Evolutionary conservation across 2,113 vertebrate species (phyloP).

Genomic region (Ochotona princeps): DNA sequence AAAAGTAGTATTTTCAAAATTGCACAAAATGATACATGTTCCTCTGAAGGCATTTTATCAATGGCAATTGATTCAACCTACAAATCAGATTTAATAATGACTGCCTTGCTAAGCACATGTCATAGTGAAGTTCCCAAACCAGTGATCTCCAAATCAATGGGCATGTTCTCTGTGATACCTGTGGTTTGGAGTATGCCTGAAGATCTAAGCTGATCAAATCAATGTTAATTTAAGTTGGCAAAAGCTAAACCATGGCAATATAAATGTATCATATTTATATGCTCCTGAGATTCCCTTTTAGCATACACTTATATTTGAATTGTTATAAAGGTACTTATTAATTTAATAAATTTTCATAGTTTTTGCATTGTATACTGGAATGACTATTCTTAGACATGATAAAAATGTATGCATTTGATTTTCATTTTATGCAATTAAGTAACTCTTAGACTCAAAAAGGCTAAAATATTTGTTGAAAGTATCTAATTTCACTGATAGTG

Average conservation of each 20-base stretch:
- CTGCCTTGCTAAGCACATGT: constrained; percentile 65
- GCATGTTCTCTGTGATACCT: not conserved
- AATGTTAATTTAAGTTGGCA: not conserved
- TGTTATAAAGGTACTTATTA: not conserved
- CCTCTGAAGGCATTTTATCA: constrained; percentile 72
- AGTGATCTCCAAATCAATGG: constrained; percentile 54
- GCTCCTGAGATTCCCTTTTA: not conserved
- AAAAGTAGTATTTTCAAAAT: constrained; percentile 71
- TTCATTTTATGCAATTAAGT: not conserved
- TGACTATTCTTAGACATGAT: not conserved
- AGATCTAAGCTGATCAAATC: not conserved
- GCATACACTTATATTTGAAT: constrained; percentile 27
- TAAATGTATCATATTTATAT: not conserved
- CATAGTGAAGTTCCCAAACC: not conserved
- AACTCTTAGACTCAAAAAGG: not conserved
- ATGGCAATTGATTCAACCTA: constrained; percentile 71
- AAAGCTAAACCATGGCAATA: not conserved
- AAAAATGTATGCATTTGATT: not conserved
- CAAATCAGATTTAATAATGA: constrained; percentile 71
- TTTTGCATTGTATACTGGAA: not conserved
- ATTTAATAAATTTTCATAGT: constrained; percentile 22
- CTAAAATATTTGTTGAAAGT: not conserved
- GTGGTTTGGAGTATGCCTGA: not conserved
- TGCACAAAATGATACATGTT: constrained; percentile 64
- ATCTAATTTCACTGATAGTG: not conserved